Conservation (phyloP, 1,140 invertebrate genomes). For the Drosophila nigromelanica region DNA sequence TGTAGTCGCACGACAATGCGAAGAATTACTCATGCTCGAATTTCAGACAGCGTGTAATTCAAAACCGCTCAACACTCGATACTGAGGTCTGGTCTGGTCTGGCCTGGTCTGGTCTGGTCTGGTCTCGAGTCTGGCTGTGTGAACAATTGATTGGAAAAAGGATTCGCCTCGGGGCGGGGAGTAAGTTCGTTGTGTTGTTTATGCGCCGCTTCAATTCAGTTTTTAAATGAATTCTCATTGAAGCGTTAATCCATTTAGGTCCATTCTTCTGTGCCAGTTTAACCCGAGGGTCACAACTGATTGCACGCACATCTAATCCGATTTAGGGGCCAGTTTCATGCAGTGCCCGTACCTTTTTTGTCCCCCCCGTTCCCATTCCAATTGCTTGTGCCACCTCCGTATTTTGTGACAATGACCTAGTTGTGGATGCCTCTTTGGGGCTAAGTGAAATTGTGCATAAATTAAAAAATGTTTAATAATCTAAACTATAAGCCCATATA, state of each 20-base stretch:
- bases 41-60: constrained; percentile 69
- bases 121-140: constrained; percentile 27
- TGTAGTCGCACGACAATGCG: constrained; percentile 7
- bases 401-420: constrained; percentile 76
- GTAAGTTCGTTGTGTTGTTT: constrained; percentile 15
- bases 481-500: constrained; percentile 72
- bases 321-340: constrained; percentile 41
- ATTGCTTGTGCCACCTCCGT: constrained; percentile 65
- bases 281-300: constrained; percentile 57
- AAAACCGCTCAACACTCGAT: constrained; percentile 43
- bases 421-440: constrained; percentile 44
- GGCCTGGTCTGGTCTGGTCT: neutral
- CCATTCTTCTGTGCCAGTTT: constrained; percentile 8
- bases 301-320: constrained; percentile 72
- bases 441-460: constrained; percentile 73
- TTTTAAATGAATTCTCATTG: constrained; percentile 70
- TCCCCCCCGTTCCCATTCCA: constrained; percentile 21
- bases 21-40: constrained; percentile 75
- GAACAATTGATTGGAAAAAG: constrained; percentile 80
- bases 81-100: neutral
- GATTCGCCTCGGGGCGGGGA: constrained; percentile 34
- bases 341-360: constrained; percentile 20
- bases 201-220: constrained; percentile 44
- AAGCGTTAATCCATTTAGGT: constrained; percentile 77
- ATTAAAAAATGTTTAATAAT: constrained; percentile 70